Evolutionary conservation across 2,888 invertebrate species (phyloP).

Genomic region (Eremobia ochroleuca): DNA sequence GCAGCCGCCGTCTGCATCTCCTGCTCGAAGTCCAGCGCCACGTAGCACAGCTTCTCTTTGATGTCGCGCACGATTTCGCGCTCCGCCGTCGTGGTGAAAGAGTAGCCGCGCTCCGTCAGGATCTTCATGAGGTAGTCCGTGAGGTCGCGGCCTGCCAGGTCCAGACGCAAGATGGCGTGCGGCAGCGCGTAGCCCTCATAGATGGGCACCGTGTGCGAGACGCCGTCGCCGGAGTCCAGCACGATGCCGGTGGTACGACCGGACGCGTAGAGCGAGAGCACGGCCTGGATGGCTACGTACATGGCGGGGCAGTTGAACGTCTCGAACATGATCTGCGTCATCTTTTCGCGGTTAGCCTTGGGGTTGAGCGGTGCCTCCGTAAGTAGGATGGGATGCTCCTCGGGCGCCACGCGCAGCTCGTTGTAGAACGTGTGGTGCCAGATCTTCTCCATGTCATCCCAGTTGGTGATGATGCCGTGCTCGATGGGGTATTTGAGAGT

Average conservation of each 20-base stretch:
- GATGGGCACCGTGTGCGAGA: slow-evolving; percentile 98
- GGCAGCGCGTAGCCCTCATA: slow-evolving; percentile 97
- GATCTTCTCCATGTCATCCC: slow-evolving; percentile 99
- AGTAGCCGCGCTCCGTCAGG: slow-evolving; percentile 97
- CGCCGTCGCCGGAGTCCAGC: slow-evolving; percentile 97
- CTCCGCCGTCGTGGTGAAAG: slow-evolving; percentile 97
- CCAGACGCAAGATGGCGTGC: slow-evolving; percentile 97
- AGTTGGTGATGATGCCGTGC: slow-evolving; percentile 98
- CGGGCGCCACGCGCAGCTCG: slow-evolving; percentile 97
- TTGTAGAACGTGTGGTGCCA: slow-evolving; percentile 99
- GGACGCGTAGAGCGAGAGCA: slow-evolving; percentile 97
- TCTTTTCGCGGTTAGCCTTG: slow-evolving; percentile 98
- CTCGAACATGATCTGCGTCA: slow-evolving; percentile 98
- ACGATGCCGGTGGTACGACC: slow-evolving; percentile 98
- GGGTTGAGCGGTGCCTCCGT: slow-evolving; percentile 98
- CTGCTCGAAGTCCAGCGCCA: slow-evolving; percentile 98
- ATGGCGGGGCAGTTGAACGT: slow-evolving; percentile 98
- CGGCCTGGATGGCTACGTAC: slow-evolving; percentile 98
- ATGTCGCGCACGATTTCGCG: slow-evolving; percentile 98
- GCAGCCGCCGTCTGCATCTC: slow-evolving; percentile 98
- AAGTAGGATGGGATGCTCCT: slow-evolving; percentile 98
- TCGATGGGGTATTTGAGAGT: slow-evolving; percentile 98
- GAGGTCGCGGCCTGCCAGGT: slow-evolving; percentile 97
- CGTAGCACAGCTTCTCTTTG: slow-evolving; percentile 98
- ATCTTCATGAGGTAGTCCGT: slow-evolving; percentile 99